A percentile compares a stretch with the other conserved stretches of the same genome.
These are phyloP conservation scores for Tylochromis polylepis DNA, from an alignment of 2,113 vertebrate genomes.

Conservation along the genomic window DNA sequence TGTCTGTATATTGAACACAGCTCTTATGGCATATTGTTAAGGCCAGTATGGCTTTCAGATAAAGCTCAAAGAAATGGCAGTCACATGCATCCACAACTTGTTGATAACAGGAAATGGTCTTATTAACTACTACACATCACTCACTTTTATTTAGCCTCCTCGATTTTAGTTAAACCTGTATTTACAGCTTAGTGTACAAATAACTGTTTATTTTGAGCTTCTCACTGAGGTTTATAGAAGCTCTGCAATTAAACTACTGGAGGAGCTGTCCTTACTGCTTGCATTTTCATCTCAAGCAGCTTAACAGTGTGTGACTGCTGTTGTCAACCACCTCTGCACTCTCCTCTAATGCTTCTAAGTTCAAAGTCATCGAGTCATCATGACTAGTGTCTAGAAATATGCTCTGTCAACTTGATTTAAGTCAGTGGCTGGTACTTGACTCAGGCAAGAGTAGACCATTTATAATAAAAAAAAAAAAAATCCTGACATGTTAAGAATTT, in stretches of 20 bases:
- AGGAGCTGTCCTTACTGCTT: neutral
- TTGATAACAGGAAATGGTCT: neutral
- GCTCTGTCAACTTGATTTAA: neutral
- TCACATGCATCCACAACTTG: neutral
- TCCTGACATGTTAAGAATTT: neutral
- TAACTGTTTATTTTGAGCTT: neutral
- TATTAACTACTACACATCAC: neutral
- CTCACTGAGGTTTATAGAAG: neutral
- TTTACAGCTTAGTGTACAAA: neutral
- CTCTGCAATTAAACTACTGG: neutral
- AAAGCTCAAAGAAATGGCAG: neutral
- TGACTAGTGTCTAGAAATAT: neutral
- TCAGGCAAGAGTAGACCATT: neutral
- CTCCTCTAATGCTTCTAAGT: neutral
- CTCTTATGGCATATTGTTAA: neutral
- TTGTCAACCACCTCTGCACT: neutral
- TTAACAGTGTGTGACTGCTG: neutral
- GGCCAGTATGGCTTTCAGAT: neutral
- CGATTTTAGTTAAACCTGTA: neutral
- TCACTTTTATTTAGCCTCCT: neutral
- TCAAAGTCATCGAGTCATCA: neutral
- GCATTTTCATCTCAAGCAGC: conserved; percentile 1
- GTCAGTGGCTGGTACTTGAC: neutral
- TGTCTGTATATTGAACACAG: neutral
- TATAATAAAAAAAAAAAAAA: neutral